phyloP scores from a whole-genome alignment of 2,797 vertebrate genomes.

The Melanotaenia maccullochi region DNA sequence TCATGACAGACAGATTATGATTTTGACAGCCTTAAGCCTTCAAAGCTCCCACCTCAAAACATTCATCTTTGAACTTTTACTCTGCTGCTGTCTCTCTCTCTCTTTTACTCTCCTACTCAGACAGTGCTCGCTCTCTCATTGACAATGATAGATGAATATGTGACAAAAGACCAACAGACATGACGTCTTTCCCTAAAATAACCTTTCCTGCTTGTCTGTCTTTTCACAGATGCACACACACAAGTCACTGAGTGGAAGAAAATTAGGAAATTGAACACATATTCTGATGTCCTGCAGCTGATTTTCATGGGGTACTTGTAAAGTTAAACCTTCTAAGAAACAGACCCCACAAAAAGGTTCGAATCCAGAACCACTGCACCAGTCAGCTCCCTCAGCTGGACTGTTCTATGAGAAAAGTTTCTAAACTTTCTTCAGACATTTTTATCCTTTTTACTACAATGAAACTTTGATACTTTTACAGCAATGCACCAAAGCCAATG shows the following conservation, averaged over 20 bases:
- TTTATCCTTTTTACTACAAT: neutral
- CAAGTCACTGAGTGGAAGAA: neutral
- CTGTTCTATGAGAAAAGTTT: neutral
- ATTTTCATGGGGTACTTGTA: neutral
- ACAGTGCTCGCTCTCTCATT: neutral
- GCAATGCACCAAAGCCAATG: neutral
- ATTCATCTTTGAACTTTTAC: slow-evolving; percentile 47
- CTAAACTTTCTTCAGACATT: neutral
- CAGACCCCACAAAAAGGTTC: neutral
- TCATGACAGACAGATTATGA: slow-evolving; percentile 69
- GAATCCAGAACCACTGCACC: neutral
- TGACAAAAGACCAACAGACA: slow-evolving; percentile 8
- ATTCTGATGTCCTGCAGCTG: slow-evolving; percentile 3
- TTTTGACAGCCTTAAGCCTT: slow-evolving; percentile 64
- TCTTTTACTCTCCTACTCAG: neutral
- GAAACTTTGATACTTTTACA: neutral
- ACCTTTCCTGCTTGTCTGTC: neutral
- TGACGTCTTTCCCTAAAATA: neutral
- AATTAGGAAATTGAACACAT: slow-evolving; percentile 3
- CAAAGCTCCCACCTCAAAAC: slow-evolving; percentile 49
- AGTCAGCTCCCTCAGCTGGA: neutral
- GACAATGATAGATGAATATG: slow-evolving; percentile 21
- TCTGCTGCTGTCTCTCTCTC: slow-evolving; percentile 13
- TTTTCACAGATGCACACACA: neutral
- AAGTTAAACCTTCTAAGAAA: neutral